Base-by-base conservation (phyloP, 2,797 vertebrate species). In the Microtus californicus region DNA sequence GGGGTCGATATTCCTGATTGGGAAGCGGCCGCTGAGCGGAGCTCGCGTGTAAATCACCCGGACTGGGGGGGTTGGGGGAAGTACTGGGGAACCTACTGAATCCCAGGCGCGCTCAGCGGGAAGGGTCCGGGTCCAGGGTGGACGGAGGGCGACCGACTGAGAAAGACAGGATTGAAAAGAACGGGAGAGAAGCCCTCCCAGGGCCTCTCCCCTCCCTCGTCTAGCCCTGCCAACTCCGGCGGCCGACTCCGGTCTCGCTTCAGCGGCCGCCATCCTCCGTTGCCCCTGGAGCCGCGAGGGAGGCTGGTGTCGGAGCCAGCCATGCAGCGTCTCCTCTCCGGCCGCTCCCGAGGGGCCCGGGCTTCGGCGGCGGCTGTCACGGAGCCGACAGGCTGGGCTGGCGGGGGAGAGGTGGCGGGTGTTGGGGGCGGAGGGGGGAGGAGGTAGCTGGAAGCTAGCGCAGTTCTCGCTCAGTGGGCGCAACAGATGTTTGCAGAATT, bases 1-100 rank as follows among this genome's bases (percentile, higher is more conserved):
- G 97, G 97, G 98, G 98, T 98, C 98, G 98, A 98, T 98, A 98
- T 98, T 98, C 97, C 97, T 98, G 98, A 98, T 98, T 98, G 98
- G 98, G 97, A 98, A 98, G 98, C 95, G 95, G 98, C 97, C 97
- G 73, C 92, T 15, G 96, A 77, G 95, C 97, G 31, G 93, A 97
- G 97, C 88, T 95, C 40, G 90, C n/a, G 96, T 97, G 96, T 97
- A 98, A 98, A 97, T 98, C 96, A 98, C 96, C 94, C 45, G 45
- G 83, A 63, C 82, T 61, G 81, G 65, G 88, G 88, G 92, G 92
- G 87, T 89, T 94, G 91, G 92, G 81, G 79, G n/a, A 5, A 54
- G n/a, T 73, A 34, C 48, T 25, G 2, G 87, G 71, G 51, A 89
- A 34, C 56, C 94, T 15, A 21, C n/a, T 0, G 43, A 8, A 59